Base-by-base conservation (phyloP, 2,888 invertebrate species). In the Smittia aterrima region DNA sequence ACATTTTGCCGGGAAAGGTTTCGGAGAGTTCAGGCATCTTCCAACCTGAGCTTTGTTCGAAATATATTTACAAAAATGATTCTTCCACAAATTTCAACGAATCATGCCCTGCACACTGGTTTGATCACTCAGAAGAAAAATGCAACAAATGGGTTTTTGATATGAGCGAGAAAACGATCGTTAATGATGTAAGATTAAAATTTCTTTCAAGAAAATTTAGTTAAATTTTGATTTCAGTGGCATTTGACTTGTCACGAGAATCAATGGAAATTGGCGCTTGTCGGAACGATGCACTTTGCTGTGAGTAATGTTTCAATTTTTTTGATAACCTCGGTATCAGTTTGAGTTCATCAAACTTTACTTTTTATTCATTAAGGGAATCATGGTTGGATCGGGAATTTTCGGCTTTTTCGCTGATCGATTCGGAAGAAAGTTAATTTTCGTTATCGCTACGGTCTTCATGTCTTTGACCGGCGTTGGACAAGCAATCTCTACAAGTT, bases 261-360 rank as follows among this genome's bases (percentile, higher is more conserved):
- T 77, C 84, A 85, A 75, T 87, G 88, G 87, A 87, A 85, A 79
- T 79, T 88, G 70, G 87, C 88, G 0, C 80, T 87, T 58, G 85
- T 88, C 13, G 88, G 88, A 13, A 87, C 87, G 0, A 81, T 86
- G 72, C 88, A 89, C 80, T 88, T 88, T 80, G 85, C 87, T n/a
- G 89, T 32, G 32, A 32, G 32, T 6, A 32, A 32, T n/a, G n/a
- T 32, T 32, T 9, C 9, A 9, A 32, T 32, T 32, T 32, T 32
- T 9, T 9, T 32, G 32, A 32, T 32, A 32, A 32, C 32, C 32
- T 32, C 9, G 3, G 3, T 32, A 3, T 32, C 32, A 32, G 3
- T 32, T 32, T 9, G 32, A 32, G 32, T 9, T 32, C 32, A 32
- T 32, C 9, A 32, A 32, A 32, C 3, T 32, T 32, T n/a, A n/a